Percentiles rank a stretch among this genome's conserved stretches.
Evolutionary conservation across 2,888 invertebrate species (phyloP).

Genomic region (Hypena proboscidalis): DNA sequence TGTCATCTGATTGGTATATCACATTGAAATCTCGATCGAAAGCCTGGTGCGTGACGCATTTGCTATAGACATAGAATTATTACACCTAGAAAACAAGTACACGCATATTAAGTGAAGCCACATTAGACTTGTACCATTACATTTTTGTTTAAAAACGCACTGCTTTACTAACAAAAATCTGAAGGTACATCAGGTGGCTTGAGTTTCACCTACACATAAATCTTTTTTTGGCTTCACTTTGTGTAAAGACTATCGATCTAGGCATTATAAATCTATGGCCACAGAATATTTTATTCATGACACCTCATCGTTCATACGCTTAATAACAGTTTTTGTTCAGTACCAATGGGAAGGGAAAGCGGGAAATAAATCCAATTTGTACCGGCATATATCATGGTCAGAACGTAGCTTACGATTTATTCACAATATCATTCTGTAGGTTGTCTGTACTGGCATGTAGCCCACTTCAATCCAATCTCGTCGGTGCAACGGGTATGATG

Average conservation of each 20-base stretch:
- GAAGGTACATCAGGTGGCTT: no score
- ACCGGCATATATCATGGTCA: constrained; percentile 80
- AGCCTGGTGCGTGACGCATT: constrained; percentile 65
- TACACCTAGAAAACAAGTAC: no score
- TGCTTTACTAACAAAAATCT: no score
- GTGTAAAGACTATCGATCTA: no score
- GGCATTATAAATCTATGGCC: no score
- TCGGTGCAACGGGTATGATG: constrained; percentile 46
- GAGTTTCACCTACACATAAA: no score
- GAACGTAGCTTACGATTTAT: constrained; percentile 73
- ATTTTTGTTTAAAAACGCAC: no score
- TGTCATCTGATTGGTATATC: constrained; percentile 54
- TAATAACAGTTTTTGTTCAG: constrained; percentile 77
- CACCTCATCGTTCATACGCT: constrained; percentile 79
- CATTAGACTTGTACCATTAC: no score
- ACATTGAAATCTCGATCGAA: constrained; percentile 60
- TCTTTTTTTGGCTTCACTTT: no score
- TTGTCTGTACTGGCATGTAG: constrained; percentile 50
- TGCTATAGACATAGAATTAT: no score
- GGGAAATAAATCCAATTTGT: constrained; percentile 82
- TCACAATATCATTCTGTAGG: constrained; percentile 57
- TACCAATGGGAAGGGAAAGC: constrained; percentile 72
- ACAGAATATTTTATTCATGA: constrained; percentile 76
- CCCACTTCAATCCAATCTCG: constrained; percentile 65
- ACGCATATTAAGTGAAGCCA: no score